phyloP scores from a whole-genome alignment of 2,113 vertebrate species.

The Spea bombifrons region DNA sequence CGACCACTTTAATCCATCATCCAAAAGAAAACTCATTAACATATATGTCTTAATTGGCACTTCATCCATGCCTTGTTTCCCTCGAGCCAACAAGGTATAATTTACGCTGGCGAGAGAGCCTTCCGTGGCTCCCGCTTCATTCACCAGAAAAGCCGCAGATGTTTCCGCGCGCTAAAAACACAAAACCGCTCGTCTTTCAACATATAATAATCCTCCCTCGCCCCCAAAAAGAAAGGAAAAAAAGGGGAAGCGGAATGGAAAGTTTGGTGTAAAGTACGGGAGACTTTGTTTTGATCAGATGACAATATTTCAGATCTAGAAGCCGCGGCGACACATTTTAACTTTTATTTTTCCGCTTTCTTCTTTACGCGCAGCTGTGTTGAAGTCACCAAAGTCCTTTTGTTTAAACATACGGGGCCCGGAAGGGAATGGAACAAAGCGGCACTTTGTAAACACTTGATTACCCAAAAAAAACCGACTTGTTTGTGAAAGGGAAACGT shows the following conservation, averaged over 20 bases:
- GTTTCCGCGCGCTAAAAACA: conserved; percentile 62
- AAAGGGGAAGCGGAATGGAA: conserved; percentile 51
- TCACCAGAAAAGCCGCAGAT: conserved; percentile 71
- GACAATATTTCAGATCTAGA: conserved; percentile 66
- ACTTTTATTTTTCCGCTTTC: conserved; percentile 61
- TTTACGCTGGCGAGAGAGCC: conserved; percentile 67
- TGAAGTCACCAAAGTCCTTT: conserved; percentile 69
- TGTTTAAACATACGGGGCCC: conserved; percentile 70
- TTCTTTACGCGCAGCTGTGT: conserved; percentile 76
- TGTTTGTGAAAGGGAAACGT: conserved; percentile 52
- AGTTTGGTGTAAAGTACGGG: conserved; percentile 59
- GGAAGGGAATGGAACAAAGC: conserved; percentile 66
- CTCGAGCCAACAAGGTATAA: conserved; percentile 71
- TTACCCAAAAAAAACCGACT: conserved; percentile 62
- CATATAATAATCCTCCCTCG: not conserved
- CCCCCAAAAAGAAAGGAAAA: not conserved
- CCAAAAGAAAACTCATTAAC: conserved; percentile 68
- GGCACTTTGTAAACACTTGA: conserved; percentile 67
- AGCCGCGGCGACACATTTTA: conserved; percentile 71
- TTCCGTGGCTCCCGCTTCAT: conserved; percentile 51
- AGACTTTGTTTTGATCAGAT: conserved; percentile 68
- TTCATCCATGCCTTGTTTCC: conserved; percentile 73
- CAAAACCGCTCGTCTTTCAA: conserved; percentile 61
- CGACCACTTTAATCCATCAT: conserved; percentile 62
- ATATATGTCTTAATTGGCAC: conserved; percentile 70